Percentiles rank a stretch among this genome's conserved stretches.
Conservation (phyloP, 2,888 invertebrate genomes). For the Xylocampa areola region DNA sequence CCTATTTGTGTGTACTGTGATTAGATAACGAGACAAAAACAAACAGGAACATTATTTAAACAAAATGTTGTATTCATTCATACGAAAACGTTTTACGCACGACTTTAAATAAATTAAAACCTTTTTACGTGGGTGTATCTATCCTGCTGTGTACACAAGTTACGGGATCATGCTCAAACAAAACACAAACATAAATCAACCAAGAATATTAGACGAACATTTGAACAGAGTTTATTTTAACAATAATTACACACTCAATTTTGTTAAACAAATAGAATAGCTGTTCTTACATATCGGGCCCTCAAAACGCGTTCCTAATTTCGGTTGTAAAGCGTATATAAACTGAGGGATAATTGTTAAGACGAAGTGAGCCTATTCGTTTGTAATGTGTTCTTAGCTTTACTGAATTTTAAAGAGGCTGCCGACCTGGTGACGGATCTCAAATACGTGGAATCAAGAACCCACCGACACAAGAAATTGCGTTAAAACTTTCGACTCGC, state of each 20-base stretch:
- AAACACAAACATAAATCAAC: slow-evolving; percentile 62
- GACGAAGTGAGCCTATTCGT: slow-evolving; percentile 67
- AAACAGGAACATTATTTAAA: slow-evolving; percentile 16
- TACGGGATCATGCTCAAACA: slow-evolving; percentile 52
- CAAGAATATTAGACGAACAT: slow-evolving; percentile 60
- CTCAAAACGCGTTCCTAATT: slow-evolving; percentile 60
- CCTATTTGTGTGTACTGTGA: slow-evolving; percentile 9
- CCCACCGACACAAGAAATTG: slow-evolving; percentile 55
- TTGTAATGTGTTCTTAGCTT: slow-evolving; percentile 73
- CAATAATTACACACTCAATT: slow-evolving; percentile 72
- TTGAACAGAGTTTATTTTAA: slow-evolving; percentile 60
- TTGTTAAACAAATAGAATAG: slow-evolving; percentile 64
- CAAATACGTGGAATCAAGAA: slow-evolving; percentile 52
- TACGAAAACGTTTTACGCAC: slow-evolving; percentile 30
- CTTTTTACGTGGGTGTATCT: slow-evolving; percentile 43
- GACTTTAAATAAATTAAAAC: slow-evolving; percentile 49
- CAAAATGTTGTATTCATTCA: slow-evolving; percentile 33
- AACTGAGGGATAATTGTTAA: slow-evolving; percentile 72
- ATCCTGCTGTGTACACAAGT: slow-evolving; percentile 52
- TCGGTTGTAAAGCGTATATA: slow-evolving; percentile 70
- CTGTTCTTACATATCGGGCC: slow-evolving; percentile 36
- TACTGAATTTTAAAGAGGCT: slow-evolving; percentile 73
- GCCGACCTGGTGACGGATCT: slow-evolving; percentile 38
- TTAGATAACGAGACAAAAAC: slow-evolving; percentile 13
- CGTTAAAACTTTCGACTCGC: slow-evolving; percentile 65